A percentile compares a stretch with the other conserved stretches of the same genome.
Conservation (phyloP, 2,113 vertebrate genomes). For the Odontesthes bonariensis region DNA sequence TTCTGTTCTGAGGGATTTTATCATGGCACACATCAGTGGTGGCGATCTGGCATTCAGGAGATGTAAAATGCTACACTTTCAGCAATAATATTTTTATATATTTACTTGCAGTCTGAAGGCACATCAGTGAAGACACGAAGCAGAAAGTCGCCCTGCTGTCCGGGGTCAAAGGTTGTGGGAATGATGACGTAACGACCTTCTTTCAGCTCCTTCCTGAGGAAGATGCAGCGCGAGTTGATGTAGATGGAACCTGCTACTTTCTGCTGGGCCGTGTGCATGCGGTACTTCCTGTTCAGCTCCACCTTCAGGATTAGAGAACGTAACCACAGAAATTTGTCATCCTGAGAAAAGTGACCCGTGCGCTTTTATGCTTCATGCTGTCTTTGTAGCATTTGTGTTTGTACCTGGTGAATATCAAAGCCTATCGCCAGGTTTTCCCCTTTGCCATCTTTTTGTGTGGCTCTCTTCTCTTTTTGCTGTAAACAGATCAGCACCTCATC, state of each 20-base stretch:
- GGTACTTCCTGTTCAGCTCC: constrained; percentile 93
- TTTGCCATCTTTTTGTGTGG: constrained; percentile 90
- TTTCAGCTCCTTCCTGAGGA: constrained; percentile 91
- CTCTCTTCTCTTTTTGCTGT: constrained; percentile 93
- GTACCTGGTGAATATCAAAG: constrained; percentile 95
- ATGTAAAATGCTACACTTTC: background rate
- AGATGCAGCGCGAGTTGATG: constrained; percentile 97
- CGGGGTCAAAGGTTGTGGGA: constrained; percentile 93
- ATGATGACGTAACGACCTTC: constrained; percentile 96
- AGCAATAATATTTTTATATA: background rate
- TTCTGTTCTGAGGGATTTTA: background rate
- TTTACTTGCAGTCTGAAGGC: constrained; percentile 94
- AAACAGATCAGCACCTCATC: constrained; percentile 95
- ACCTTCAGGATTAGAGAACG: constrained; percentile 79
- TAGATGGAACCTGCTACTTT: constrained; percentile 94
- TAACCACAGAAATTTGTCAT: background rate
- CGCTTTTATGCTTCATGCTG: background rate
- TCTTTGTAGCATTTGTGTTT: background rate
- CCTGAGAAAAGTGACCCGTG: background rate
- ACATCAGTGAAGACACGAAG: constrained; percentile 96
- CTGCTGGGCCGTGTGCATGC: constrained; percentile 94
- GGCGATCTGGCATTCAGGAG: background rate
- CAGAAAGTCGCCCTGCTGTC: constrained; percentile 90
- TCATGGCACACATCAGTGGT: background rate
- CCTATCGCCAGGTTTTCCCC: constrained; percentile 96